A percentile compares a stretch with the other conserved stretches of the same genome.
phyloP scores from a whole-genome alignment of 1,140 invertebrate genomes.

The Theocolax elegans region DNA sequence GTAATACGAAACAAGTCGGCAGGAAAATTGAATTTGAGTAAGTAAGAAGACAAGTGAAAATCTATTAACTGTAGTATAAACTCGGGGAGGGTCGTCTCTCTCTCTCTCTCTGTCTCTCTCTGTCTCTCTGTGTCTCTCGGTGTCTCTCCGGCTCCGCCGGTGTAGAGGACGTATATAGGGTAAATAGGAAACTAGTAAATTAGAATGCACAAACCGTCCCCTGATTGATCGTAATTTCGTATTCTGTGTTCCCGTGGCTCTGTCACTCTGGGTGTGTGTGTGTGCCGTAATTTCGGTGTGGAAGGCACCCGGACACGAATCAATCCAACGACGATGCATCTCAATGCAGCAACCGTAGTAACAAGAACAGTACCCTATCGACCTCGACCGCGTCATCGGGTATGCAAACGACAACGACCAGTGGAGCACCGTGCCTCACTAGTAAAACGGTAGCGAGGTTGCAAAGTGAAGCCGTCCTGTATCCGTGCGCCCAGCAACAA shows the following conservation, averaged over 20 bases:
- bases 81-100: no score
- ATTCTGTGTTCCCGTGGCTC: slow-evolving; percentile 11
- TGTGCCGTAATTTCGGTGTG: neutral
- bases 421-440: neutral
- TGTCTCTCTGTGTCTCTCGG: neutral
- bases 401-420: slow-evolving; percentile 29
- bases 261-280: no score
- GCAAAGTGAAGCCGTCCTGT: slow-evolving; percentile 68
- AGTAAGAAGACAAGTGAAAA: no score
- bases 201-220: no score
- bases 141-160: neutral
- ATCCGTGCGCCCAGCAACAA: slow-evolving; percentile 59
- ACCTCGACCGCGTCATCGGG: slow-evolving; percentile 29
- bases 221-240: slow-evolving; percentile 22
- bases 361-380: slow-evolving; percentile 38
- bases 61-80: no score
- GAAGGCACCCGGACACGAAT: slow-evolving; percentile 4
- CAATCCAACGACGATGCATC: slow-evolving; percentile 36
- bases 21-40: no score
- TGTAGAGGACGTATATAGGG: no score
- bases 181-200: no score
- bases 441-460: slow-evolving; percentile 46
- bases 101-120: neutral
- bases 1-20: no score
- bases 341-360: slow-evolving; percentile 40